Evolutionary conservation across 2,113 vertebrate species (phyloP), one percentile per base, ranked within the genome.

Genomic region (Gallinago paraguaiae): DNA sequence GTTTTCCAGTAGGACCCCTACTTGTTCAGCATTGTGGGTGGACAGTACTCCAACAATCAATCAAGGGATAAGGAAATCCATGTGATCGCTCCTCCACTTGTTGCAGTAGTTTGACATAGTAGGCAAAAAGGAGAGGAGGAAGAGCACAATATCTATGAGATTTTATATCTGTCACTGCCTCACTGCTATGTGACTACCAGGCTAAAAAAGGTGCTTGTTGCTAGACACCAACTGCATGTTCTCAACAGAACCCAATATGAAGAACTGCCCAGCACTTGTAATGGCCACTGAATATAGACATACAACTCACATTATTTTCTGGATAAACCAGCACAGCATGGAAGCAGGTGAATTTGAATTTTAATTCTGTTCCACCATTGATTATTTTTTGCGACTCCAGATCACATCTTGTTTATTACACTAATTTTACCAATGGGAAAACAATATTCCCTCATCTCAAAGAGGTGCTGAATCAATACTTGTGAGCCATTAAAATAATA

Each of bases 391-490:
- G 60, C 2, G 0, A 80, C 39, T 85, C 61, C 33, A 88, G 76
- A 92, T 82, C 93, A 93, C 90, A 92, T 93, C 93, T 90, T 94
- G 91, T 95, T 95, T 96, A 96, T 93, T 95, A 84, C 70, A 68
- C 81, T 95, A 89, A 95, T 93, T 93, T 97, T 86, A 91, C 81
- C 24, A 0, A 85, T 0, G 4, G 72, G 76, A 86, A 94, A 92
- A 95, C 50, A 92, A 88, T 86, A 90, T 67, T 92, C 76, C 53
- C 64, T 86, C 60, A 81, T 82, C 63, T 95, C 87, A 77, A 76
- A 86, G 79, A 92, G 77, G 56, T 88, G 95, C 77, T 68, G 76
- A 92, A 96, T 97, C 95, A 88, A 95, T 93, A 88, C 53, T 57
- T 68, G 39, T 20, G 33, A 88, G 61, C 30, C 59, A 94, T 86